phyloP scores from a whole-genome alignment of 2,797 vertebrate species.

The Pithecia hirsuta region DNA sequence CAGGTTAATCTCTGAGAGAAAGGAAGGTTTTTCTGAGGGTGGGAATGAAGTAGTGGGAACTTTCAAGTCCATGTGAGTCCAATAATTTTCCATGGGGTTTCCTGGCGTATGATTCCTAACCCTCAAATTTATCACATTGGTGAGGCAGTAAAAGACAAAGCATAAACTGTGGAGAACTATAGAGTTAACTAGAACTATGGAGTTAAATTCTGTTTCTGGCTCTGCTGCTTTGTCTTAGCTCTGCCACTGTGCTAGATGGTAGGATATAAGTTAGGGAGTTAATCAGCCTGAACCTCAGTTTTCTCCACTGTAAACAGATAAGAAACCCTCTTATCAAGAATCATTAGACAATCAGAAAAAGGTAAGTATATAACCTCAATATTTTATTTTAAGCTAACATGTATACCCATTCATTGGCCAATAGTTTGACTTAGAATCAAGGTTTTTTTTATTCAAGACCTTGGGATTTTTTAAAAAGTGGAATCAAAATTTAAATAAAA shows the following conservation, averaged over 20 bases:
- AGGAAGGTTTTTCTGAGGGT: neutral
- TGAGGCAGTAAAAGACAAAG: neutral
- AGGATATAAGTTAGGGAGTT: neutral
- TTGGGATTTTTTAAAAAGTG: neutral
- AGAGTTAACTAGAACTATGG: neutral
- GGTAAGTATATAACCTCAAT: neutral
- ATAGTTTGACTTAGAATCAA: neutral
- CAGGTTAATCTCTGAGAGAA: conserved; percentile 29
- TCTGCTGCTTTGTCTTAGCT: neutral
- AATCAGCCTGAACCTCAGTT: neutral
- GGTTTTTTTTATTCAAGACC: neutral
- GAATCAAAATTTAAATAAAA: neutral
- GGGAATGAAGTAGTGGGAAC: neutral
- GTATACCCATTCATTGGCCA: neutral
- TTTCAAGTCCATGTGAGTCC: neutral
- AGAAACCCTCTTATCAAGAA: neutral
- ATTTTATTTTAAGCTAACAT: neutral
- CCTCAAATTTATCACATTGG: neutral
- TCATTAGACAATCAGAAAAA: neutral
- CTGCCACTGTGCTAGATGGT: neutral
- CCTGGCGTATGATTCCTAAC: neutral
- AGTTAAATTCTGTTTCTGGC: neutral
- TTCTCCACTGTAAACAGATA: neutral
- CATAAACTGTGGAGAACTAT: neutral
- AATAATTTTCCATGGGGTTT: neutral